These are phyloP conservation scores for Chaitophorus viminalis DNA, from an alignment of 2,888 invertebrate genomes.

Conservation along the genomic window DNA sequence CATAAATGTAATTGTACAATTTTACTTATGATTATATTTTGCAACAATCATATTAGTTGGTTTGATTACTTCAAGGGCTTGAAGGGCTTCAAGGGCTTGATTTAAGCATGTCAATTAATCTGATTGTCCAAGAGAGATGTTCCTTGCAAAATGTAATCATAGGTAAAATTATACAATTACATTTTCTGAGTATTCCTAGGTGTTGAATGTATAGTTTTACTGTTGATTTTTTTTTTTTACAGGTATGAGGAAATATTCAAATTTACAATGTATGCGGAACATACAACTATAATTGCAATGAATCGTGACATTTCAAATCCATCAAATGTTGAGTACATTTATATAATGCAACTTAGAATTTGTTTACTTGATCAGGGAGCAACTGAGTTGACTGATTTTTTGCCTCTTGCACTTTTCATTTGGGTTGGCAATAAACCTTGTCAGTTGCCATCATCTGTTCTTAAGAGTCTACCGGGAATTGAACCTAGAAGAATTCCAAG, in stretches of 20 bases:
- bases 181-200: neutral
- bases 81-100: too few relatives aligned
- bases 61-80: too few relatives aligned
- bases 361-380: slow-evolving; percentile 90
- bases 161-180: neutral
- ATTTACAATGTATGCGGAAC: neutral
- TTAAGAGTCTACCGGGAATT: slow-evolving; percentile 52
- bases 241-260: too few relatives aligned
- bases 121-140: slow-evolving; percentile 68
- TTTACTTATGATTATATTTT: slow-evolving; percentile 18
- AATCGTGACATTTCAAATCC: slow-evolving; percentile 72
- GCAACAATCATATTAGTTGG: slow-evolving; percentile 79
- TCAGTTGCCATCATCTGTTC: slow-evolving; percentile 82
- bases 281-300: slow-evolving; percentile 85
- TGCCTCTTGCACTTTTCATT: slow-evolving; percentile 90
- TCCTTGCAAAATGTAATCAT: slow-evolving; percentile 13
- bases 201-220: too few relatives aligned
- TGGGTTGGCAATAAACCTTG: slow-evolving; percentile 93
- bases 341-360: slow-evolving; percentile 91
- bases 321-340: slow-evolving; percentile 75
- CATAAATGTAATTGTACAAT: neutral
- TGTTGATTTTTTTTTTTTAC: too few relatives aligned
- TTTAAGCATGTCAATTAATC: slow-evolving; percentile 89
- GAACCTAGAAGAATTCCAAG: slow-evolving; percentile 71
- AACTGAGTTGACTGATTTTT: slow-evolving; percentile 89